Evolutionary conservation across 2,888 invertebrate genomes (phyloP).

Genomic region (Myopa tessellatipennis): DNA sequence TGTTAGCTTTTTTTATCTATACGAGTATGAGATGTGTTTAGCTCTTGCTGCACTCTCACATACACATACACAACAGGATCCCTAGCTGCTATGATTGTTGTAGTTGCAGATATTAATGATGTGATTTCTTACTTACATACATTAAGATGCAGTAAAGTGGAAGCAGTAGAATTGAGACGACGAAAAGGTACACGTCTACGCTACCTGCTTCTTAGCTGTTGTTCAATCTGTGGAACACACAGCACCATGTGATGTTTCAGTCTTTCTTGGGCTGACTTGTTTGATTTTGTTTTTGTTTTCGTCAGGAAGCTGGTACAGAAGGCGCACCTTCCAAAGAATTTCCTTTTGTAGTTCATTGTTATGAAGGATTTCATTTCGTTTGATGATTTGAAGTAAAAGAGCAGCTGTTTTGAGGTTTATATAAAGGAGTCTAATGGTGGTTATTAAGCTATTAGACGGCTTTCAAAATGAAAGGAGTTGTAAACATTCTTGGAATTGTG

Average conservation of each 20-base stretch:
- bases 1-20: neutral
- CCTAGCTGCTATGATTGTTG: neutral
- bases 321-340: constrained; percentile 3
- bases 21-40: neutral
- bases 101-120: constrained; percentile 33
- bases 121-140: constrained; percentile 10
- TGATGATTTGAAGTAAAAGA: neutral
- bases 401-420: too few species aligned
- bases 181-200: neutral
- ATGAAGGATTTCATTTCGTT: neutral
- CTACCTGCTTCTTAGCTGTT: neutral
- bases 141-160: neutral
- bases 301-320: neutral
- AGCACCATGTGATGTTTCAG: neutral
- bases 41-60: too few species aligned
- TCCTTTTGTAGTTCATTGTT: constrained; percentile 1
- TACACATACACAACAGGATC: too few species aligned
- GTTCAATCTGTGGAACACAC: neutral
- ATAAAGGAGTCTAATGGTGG: too few species aligned
- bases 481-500: too few species aligned
- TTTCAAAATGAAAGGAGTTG: too few species aligned
- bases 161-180: neutral
- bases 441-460: too few species aligned
- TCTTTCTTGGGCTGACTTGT: neutral
- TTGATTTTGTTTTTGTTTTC: neutral